phyloP scores from a whole-genome alignment of 2,888 invertebrate genomes.

The Aphidius colemani region DNA sequence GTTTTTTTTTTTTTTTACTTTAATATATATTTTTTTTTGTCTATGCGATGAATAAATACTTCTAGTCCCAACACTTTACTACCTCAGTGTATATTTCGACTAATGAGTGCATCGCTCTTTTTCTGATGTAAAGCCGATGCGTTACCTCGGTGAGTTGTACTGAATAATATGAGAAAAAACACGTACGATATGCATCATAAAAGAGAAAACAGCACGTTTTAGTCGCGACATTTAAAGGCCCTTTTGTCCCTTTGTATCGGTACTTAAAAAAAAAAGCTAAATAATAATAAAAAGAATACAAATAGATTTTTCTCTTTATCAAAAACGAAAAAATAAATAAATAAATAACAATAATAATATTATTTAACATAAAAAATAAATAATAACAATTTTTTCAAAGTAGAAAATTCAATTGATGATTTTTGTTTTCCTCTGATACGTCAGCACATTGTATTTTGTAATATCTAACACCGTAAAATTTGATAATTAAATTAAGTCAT shows the following conservation, averaged over 20 bases:
- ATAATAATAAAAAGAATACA: constrained; percentile 45
- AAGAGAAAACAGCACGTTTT: neutral
- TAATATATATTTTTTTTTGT: too few relatives aligned
- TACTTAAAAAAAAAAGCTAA: constrained; percentile 50
- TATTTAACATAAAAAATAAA: too few relatives aligned
- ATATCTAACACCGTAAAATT: neutral
- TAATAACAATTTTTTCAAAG: too few relatives aligned
- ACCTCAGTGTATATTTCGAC: neutral
- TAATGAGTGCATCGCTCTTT: constrained; percentile 3
- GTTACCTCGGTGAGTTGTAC: neutral
- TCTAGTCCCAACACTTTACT: too few relatives aligned
- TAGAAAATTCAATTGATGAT: neutral
- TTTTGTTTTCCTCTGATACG: neutral
- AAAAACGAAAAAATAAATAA: neutral
- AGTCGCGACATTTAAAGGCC: neutral
- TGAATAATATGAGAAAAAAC: neutral
- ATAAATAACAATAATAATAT: too few relatives aligned
- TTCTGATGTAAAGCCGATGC: neutral
- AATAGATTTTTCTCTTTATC: constrained; percentile 43
- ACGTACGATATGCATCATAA: neutral
- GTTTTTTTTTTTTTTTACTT: too few relatives aligned
- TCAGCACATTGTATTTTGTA: too few relatives aligned
- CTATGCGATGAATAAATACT: too few relatives aligned
- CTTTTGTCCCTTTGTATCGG: constrained; percentile 48
- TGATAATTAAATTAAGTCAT: constrained; percentile 28